phyloP scores from a whole-genome alignment of 2,888 invertebrate species.

The Rhingia campestris region DNA sequence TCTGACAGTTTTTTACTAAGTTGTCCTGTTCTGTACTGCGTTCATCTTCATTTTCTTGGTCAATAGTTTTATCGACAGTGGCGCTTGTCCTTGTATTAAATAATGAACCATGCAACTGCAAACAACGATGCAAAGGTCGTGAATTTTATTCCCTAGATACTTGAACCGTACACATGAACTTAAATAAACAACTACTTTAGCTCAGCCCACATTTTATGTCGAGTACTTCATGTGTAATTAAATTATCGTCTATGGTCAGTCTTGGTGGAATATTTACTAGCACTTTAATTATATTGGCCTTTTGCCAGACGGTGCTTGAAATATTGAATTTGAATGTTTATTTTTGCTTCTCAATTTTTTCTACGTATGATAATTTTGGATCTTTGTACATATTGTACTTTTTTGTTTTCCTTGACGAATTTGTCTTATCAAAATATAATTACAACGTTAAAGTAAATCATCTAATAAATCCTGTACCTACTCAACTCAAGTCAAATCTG shows the following conservation, averaged over 20 bases:
- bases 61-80: not conserved
- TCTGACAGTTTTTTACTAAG: too few relatives aligned
- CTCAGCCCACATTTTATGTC: constrained; percentile 2
- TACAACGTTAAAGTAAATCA: too few relatives aligned
- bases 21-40: too few relatives aligned
- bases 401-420: not conserved
- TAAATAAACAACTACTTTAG: constrained; percentile 18
- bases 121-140: constrained; percentile 1
- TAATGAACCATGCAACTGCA: not conserved
- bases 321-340: not conserved
- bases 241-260: constrained; percentile 10
- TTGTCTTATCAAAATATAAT: not conserved
- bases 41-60: too few relatives aligned
- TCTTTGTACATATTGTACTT: not conserved
- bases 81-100: not conserved
- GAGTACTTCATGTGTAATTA: constrained; percentile 1
- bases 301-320: not conserved
- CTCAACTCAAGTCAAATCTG: too few relatives aligned
- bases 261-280: constrained; percentile 3
- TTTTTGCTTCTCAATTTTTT: not conserved
- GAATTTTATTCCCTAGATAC: constrained; percentile 5
- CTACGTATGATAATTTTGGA: not conserved
- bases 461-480: too few relatives aligned
- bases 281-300: constrained; percentile 21
- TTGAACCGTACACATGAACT: constrained; percentile 6